Percentiles rank a stretch among this genome's conserved stretches.
Conservation (phyloP, 2,113 vertebrate genomes). For the Dipodomys ordii region DNA sequence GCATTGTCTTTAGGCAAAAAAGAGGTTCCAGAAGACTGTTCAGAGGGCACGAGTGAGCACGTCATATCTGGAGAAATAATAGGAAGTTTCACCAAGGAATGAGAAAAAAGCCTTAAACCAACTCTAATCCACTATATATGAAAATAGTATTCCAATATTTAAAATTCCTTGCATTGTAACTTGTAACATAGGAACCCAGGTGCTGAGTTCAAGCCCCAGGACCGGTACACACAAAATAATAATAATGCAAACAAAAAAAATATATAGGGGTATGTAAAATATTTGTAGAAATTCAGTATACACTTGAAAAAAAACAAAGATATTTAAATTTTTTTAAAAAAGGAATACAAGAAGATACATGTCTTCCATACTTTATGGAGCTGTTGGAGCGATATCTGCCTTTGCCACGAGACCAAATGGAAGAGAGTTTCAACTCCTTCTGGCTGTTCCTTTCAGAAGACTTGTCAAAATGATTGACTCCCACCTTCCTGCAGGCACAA, state of each 20-base stretch:
- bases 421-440: slow-evolving; percentile 71
- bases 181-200: background rate
- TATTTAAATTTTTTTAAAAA: background rate
- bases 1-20: background rate
- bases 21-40: background rate
- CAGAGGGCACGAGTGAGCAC: slow-evolving; percentile 66
- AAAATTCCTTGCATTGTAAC: slow-evolving; percentile 60
- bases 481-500: slow-evolving; percentile 80
- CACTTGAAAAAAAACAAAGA: background rate
- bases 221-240: background rate
- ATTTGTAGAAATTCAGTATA: slow-evolving; percentile 38
- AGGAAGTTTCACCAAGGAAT: background rate
- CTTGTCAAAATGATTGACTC: slow-evolving; percentile 80
- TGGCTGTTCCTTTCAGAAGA: slow-evolving; percentile 66
- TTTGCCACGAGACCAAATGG: slow-evolving; percentile 73
- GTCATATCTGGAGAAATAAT: slow-evolving; percentile 55
- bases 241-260: slow-evolving; percentile 58
- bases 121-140: slow-evolving; percentile 38
- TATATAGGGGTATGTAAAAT: background rate
- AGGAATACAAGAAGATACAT: background rate
- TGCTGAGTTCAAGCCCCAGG: no score
- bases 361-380: slow-evolving; percentile 72
- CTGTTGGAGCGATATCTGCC: slow-evolving; percentile 60
- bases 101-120: slow-evolving; percentile 32
- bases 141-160: background rate